These are phyloP conservation scores for Xiphophorus birchmanni DNA, from an alignment of 2,797 vertebrate genomes.

Conservation along the genomic window DNA sequence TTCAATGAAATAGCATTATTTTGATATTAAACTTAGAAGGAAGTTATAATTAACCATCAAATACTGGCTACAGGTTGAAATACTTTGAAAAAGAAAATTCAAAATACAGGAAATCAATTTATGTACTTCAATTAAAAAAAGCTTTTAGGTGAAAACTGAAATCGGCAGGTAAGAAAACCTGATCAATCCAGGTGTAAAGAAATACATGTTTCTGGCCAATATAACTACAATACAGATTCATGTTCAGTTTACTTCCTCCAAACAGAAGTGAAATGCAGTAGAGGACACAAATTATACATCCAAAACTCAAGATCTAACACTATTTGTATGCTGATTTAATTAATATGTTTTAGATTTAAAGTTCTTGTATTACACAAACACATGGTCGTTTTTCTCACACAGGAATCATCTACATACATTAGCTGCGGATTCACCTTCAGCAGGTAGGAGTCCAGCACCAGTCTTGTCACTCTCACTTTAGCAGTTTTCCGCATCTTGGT, in stretches of 20 bases:
- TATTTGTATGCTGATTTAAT: no score
- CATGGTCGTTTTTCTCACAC: background rate
- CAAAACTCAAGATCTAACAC: no score
- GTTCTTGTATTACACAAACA: no score
- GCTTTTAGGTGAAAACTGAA: background rate
- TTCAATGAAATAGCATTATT: background rate
- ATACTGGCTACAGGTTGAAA: background rate
- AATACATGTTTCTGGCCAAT: background rate
- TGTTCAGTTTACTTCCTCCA: background rate
- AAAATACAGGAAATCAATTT: background rate
- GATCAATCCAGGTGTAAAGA: background rate
- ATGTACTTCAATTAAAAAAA: background rate
- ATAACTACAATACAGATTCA: background rate
- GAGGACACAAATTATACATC: background rate
- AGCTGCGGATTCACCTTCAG: slow-evolving; percentile 82
- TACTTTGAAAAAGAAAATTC: background rate
- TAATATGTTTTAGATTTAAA: no score
- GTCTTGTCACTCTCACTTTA: slow-evolving; percentile 94
- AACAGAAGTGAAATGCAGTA: background rate
- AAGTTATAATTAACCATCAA: background rate
- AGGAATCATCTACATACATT: background rate
- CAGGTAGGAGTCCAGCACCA: slow-evolving; percentile 92
- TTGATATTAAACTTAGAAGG: background rate
- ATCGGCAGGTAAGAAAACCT: background rate
- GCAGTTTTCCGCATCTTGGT: slow-evolving; percentile 96